A percentile compares a stretch with the other conserved stretches of the same genome.
These are phyloP conservation scores for Podocnemis expansa DNA, from an alignment of 2,113 vertebrate species.

Conservation along the genomic window DNA sequence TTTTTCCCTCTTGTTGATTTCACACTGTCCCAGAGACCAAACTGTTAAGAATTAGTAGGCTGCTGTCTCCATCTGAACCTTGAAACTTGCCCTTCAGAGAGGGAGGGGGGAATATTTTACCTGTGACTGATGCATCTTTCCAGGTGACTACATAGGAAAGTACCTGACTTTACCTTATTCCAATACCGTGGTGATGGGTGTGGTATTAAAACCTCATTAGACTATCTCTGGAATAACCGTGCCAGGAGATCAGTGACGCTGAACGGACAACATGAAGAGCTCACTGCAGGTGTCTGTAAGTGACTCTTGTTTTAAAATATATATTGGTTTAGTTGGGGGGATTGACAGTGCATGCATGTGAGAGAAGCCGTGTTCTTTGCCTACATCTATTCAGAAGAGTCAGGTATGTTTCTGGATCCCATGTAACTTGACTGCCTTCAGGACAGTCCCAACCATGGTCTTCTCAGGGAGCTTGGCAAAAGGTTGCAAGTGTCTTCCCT, in stretches of 20 bases:
- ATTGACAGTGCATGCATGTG: neutral
- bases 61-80: neutral
- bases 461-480: neutral
- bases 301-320: neutral
- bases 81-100: neutral
- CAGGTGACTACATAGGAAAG: conserved; percentile 48
- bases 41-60: conserved; percentile 34
- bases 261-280: neutral
- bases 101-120: neutral
- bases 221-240: accelerated
- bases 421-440: accelerated
- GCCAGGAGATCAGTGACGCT: neutral
- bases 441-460: neutral
- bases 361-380: neutral
- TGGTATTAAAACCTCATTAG: neutral
- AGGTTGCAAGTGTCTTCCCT: neutral
- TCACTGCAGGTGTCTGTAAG: conserved; percentile 4
- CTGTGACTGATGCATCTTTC: neutral
- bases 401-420: neutral
- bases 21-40: neutral
- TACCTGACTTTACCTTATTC: conserved; percentile 9
- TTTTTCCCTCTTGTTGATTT: neutral
- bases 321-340: neutral
- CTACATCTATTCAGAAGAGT: accelerated
- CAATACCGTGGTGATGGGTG: neutral